phyloP scores from a whole-genome alignment of 2,113 vertebrate genomes.

The Sturnira hondurensis region DNA sequence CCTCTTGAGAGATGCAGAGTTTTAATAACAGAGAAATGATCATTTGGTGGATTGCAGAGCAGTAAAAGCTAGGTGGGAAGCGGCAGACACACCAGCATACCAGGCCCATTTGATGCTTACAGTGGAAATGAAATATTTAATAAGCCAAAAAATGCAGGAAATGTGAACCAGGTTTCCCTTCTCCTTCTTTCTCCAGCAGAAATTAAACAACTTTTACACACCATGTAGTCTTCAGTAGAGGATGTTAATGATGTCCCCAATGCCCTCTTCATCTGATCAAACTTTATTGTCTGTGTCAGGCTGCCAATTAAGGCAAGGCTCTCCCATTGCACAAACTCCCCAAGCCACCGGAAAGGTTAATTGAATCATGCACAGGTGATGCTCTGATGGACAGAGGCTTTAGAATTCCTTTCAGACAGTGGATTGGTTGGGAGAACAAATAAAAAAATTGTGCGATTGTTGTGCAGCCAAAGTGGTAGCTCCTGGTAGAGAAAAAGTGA shows the following conservation, averaged over 20 bases:
- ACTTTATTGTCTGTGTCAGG: constrained; percentile 88
- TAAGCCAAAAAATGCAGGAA: constrained; percentile 58
- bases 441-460: constrained; percentile 65
- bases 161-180: constrained; percentile 61
- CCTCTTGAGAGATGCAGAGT: constrained; percentile 63
- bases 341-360: constrained; percentile 87
- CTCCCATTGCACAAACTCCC: constrained; percentile 81
- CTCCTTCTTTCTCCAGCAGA: constrained; percentile 78
- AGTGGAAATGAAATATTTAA: constrained; percentile 78
- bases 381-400: constrained; percentile 80
- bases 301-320: constrained; percentile 86
- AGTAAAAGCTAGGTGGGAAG: constrained; percentile 56
- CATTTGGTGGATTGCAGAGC: constrained; percentile 61
- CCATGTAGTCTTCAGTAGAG: constrained; percentile 81
- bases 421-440: constrained; percentile 74
- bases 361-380: constrained; percentile 84
- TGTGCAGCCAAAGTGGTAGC: constrained; percentile 58
- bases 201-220: constrained; percentile 87
- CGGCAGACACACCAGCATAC: constrained; percentile 46
- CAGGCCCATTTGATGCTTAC: constrained; percentile 35
- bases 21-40: constrained; percentile 69
- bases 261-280: constrained; percentile 86
- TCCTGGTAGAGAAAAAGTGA: constrained; percentile 49
- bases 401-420: constrained; percentile 77
- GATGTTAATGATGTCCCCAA: constrained; percentile 84